Percentiles rank a stretch among this genome's conserved stretches.
These are phyloP conservation scores for Catocala nupta DNA, from an alignment of 2,888 invertebrate genomes.

Conservation along the genomic window DNA sequence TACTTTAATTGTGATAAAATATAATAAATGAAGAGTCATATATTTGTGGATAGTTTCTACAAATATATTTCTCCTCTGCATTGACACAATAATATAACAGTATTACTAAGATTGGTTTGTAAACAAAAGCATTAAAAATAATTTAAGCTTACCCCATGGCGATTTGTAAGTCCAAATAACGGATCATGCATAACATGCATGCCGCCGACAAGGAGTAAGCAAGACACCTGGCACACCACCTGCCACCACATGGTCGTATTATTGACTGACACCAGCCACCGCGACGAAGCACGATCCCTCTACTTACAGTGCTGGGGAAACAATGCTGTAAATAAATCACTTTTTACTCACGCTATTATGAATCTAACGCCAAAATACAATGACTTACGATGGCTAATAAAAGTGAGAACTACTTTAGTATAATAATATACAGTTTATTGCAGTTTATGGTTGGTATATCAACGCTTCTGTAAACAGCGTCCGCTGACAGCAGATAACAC, in stretches of 20 bases:
- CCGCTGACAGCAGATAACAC: too few species aligned
- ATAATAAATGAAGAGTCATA: too few species aligned
- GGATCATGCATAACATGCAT: slow-evolving; percentile 61
- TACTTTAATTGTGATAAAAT: too few species aligned
- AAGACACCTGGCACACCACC: slow-evolving; percentile 62
- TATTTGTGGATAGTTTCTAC: too few species aligned
- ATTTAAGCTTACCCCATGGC: slow-evolving; percentile 52
- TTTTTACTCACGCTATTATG: slow-evolving; percentile 29
- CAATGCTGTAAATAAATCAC: slow-evolving; percentile 12
- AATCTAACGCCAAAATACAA: slow-evolving; percentile 10
- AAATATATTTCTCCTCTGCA: too few species aligned
- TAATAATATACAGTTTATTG: too few species aligned
- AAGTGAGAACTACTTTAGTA: neutral
- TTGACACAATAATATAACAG: too few species aligned
- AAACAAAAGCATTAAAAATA: neutral
- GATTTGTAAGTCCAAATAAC: slow-evolving; percentile 48
- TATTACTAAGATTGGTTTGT: neutral
- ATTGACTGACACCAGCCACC: slow-evolving; percentile 48
- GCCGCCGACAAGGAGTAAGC: slow-evolving; percentile 60
- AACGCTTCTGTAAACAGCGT: too few species aligned
- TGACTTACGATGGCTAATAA: neutral
- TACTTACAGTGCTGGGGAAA: slow-evolving; percentile 18
- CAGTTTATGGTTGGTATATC: too few species aligned
- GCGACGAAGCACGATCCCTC: slow-evolving; percentile 32
- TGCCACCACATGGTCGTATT: slow-evolving; percentile 71